Base-by-base conservation (phyloP, 2,888 invertebrate genomes). In the Archaeoteleia sp. region DNA sequence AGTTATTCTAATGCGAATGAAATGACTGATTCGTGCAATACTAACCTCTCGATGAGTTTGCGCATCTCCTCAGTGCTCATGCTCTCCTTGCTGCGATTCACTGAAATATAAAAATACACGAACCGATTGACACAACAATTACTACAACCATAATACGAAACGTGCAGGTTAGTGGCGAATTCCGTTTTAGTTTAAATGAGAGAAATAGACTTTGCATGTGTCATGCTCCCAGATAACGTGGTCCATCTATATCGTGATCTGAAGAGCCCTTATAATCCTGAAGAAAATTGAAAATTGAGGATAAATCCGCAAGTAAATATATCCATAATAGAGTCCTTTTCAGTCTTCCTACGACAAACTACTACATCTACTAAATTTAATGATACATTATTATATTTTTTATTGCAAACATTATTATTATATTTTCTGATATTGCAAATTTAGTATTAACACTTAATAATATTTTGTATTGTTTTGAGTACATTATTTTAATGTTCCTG, bases 21-120 rank as follows among this genome's bases (percentile, higher is more conserved):
- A n/a, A n/a, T n/a, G n/a, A n/a, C n/a, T n/a, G n/a, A n/a, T n/a
- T 51, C 58, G 63, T 66, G 67, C 63, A 76, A 80, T 87, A 93
- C 91, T 94, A 91, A 95, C 95, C 95, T 95, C 92, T 96, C 96
- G 89, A 96, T 94, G 89, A 95, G 93, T 92, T 95, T 95, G 89
- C 96, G 93, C 94, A 95, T 95, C 91, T 95, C 95, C 90, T 95
- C 96, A 88, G 93, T 94, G 89, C 94, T 92, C 92, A 94, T 92
- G 89, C 93, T 93, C 91, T 95, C 95, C 94, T 95, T 95, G 90
- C 88, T 87, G 87, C 88, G 89, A 88, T 89, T 89, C 86, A 87
- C 86, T 86, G 89, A 87, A 88, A 89, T 89, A 89, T 89, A 87
- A 86, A 87, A 87, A 87, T 85, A 87, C 83, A 86, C 86, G 86